These are phyloP conservation scores for Lepus timidus DNA, from an alignment of 2,113 vertebrate genomes.

Conservation along the genomic window DNA sequence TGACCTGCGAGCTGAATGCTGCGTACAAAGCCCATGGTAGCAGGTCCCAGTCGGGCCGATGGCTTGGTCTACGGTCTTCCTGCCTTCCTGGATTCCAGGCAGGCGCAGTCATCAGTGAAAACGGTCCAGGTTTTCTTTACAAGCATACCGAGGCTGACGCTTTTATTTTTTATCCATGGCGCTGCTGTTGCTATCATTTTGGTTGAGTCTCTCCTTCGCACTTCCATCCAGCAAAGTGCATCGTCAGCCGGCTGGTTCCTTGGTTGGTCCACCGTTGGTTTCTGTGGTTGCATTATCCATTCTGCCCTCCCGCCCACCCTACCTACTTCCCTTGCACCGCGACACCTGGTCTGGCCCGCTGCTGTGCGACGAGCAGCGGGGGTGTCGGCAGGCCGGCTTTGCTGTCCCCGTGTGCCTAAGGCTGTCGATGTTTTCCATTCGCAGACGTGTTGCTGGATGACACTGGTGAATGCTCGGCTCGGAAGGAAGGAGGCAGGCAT, in stretches of 20 bases:
- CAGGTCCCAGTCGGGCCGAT: constrained; percentile 36
- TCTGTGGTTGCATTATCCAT: constrained; percentile 77
- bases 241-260: constrained; percentile 74
- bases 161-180: constrained; percentile 76
- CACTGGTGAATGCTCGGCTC: constrained; percentile 91
- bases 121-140: constrained; percentile 58
- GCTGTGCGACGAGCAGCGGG: constrained; percentile 38
- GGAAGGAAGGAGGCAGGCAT: constrained; percentile 96
- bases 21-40: constrained; percentile 60
- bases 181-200: constrained; percentile 73
- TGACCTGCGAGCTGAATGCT: constrained; percentile 63
- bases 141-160: constrained; percentile 58
- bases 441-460: constrained; percentile 98
- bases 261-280: constrained; percentile 63
- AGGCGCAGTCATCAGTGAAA: constrained; percentile 43
- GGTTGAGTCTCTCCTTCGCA: constrained; percentile 72
- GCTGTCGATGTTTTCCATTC: constrained; percentile 82
- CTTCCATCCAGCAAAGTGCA: constrained; percentile 67
- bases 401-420: constrained; percentile 78
- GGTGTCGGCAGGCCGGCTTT: constrained; percentile 66
- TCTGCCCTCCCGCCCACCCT: not conserved
- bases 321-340: constrained; percentile 33
- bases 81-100: constrained; percentile 55
- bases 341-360: constrained; percentile 74
- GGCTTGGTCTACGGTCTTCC: constrained; percentile 66